phyloP scores from a whole-genome alignment of 2,113 vertebrate species.

The Actinemys pallida region DNA sequence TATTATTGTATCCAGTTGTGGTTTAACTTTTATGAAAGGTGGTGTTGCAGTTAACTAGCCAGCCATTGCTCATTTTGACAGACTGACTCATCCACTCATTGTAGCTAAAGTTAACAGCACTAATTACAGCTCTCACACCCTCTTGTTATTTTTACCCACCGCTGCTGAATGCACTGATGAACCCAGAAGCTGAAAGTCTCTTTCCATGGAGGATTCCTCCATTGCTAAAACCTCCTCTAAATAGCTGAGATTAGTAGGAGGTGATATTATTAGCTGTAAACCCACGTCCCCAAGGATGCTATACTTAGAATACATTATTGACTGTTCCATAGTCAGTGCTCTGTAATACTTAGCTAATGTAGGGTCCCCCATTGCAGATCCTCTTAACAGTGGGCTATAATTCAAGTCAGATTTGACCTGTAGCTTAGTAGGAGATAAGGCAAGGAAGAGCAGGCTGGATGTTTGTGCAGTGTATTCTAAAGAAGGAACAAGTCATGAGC shows the following conservation, averaged over 20 bases:
- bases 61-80: not conserved
- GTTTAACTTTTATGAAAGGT: not conserved
- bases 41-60: conserved; percentile 6
- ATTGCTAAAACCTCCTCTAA: not conserved
- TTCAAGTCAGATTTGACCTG: not conserved
- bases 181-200: not conserved
- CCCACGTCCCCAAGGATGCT: not conserved
- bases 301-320: accelerated
- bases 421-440: accelerated
- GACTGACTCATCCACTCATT: not conserved
- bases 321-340: not conserved
- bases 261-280: conserved; percentile 29
- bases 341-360: not conserved
- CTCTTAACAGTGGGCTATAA: accelerated
- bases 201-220: not conserved
- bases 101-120: not conserved
- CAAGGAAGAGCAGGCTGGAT: accelerated
- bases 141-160: conserved; percentile 9
- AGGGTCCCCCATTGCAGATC: not conserved
- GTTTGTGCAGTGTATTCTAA: accelerated
- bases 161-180: not conserved
- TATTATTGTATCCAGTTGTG: not conserved
- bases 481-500: not conserved
- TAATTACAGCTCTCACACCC: not conserved
- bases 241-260: not conserved